Conservation (phyloP, 2,888 invertebrate genomes). For the Acronicta leporina region DNA sequence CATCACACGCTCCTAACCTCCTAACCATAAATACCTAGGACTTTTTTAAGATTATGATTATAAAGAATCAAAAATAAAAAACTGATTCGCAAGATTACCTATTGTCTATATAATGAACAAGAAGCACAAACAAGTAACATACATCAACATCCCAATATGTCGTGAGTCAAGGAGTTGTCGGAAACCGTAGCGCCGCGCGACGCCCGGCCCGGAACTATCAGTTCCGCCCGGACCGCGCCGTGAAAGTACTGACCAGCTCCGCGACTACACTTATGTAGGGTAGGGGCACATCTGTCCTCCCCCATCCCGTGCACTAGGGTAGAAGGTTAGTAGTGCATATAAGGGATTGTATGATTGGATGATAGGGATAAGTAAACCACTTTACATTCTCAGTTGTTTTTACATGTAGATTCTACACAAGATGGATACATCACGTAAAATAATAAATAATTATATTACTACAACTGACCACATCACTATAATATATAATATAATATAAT, state of each 20-base stretch:
- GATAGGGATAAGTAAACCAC: not conserved
- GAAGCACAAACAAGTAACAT: not conserved
- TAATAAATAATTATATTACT: too few relatives aligned
- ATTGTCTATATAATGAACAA: not conserved
- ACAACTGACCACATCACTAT: too few relatives aligned
- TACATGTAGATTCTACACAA: too few relatives aligned
- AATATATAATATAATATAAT: too few relatives aligned
- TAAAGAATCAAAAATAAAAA: too few relatives aligned
- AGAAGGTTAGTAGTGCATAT: not conserved
- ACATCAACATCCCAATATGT: slow-evolving; percentile 15
- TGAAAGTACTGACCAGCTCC: slow-evolving; percentile 9
- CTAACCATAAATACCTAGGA: too few relatives aligned
- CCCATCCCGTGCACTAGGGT: too few relatives aligned
- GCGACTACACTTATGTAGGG: too few relatives aligned
- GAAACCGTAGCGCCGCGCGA: slow-evolving; percentile 32
- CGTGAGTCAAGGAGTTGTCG: slow-evolving; percentile 28
- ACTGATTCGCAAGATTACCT: too few relatives aligned
- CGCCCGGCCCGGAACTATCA: slow-evolving; percentile 55
- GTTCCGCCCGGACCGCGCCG: slow-evolving; percentile 37
- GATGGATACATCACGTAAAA: not conserved
- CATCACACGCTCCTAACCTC: too few relatives aligned
- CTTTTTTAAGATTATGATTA: too few relatives aligned
- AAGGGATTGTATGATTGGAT: not conserved
- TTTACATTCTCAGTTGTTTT: not conserved
- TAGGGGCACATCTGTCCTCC: too few relatives aligned